These are phyloP conservation scores for Masticophis lateralis DNA, from an alignment of 2,797 vertebrate genomes.

Conservation along the genomic window DNA sequence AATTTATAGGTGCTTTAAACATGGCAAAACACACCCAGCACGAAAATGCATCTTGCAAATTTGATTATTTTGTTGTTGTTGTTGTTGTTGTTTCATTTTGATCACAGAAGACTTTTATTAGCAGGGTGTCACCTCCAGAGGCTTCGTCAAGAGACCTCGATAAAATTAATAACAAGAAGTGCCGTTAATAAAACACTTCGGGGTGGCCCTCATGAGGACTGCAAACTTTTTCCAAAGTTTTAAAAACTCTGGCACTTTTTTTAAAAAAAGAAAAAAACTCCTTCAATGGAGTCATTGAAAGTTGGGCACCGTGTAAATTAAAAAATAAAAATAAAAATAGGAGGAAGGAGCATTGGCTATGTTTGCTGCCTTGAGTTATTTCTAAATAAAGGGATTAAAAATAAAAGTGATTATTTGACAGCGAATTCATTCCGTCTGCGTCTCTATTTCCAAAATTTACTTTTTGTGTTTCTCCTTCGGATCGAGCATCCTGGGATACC, in stretches of 20 bases:
- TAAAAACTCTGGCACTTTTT: background rate
- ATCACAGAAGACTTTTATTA: background rate
- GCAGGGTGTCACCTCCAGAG: background rate
- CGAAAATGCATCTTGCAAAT: background rate
- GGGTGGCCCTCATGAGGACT: background rate
- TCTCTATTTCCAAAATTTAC: background rate
- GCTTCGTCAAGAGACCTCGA: background rate
- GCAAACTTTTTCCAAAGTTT: background rate
- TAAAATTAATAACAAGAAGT: background rate
- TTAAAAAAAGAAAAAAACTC: background rate
- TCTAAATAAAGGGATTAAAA: background rate
- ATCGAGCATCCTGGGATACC: background rate
- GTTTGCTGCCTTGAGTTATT: background rate
- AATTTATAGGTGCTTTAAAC: background rate
- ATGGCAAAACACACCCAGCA: background rate
- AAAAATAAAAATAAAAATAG: background rate
- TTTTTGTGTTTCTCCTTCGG: background rate
- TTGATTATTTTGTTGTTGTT: background rate
- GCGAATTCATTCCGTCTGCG: background rate
- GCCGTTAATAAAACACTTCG: background rate
- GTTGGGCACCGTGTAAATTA: background rate
- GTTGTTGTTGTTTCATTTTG: background rate
- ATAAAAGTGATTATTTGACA: background rate
- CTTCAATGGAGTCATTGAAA: background rate
- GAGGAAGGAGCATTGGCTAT: fast-evolving